Base-by-base conservation (phyloP, 2,113 vertebrate species). In the Caracal caracal region DNA sequence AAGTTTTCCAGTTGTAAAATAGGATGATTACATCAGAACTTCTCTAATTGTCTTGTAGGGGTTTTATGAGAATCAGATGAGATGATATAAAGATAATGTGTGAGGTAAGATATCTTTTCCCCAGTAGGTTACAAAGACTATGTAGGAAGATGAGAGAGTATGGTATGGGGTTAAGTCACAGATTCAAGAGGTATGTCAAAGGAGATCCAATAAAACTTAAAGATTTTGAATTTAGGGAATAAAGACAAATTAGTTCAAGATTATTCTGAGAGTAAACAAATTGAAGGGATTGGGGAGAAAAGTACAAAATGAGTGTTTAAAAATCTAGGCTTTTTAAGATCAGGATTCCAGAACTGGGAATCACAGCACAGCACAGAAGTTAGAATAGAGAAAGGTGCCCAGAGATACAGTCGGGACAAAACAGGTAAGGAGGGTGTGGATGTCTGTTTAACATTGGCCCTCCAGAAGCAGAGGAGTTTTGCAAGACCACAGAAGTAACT, bases 181-280 rank as follows among this genome's bases (percentile, higher is more conserved):
- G 20, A 90, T 59, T 91, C 5, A 11, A 85, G 59, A 80, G 37
- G 33, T 22, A 37, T 79, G 17, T 76, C 26, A 49, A 76, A 86
- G 15, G 51, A 49, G 33, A 85, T 71, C 28, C 16, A 24, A 22
- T 51, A 82, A 85, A 53, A 93, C 40, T 90, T 97, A 89, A 35
- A 89, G 83, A 49, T 71, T 95, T 87, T 92, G 37, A 92, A 66
- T 96, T 83, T 61, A 78, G 28, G 51, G n/a, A 81, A 56, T 88
- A 73, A 96, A 83, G 15, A 83, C 28, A 94, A 95, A 75, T 66
- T 93, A 83, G 9, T 76, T 94, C 40, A 87, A 40, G 49, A 83
- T 94, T 83, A 78, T 94, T 95, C 47, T 97, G n/a, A 85, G 35
- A 53, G 26, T 82, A 90, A 73, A 68, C 33, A 84, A 65, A 90